Evolutionary conservation across 2,888 invertebrate genomes (phyloP).

Genomic region (Synanthedon vespiformis): DNA sequence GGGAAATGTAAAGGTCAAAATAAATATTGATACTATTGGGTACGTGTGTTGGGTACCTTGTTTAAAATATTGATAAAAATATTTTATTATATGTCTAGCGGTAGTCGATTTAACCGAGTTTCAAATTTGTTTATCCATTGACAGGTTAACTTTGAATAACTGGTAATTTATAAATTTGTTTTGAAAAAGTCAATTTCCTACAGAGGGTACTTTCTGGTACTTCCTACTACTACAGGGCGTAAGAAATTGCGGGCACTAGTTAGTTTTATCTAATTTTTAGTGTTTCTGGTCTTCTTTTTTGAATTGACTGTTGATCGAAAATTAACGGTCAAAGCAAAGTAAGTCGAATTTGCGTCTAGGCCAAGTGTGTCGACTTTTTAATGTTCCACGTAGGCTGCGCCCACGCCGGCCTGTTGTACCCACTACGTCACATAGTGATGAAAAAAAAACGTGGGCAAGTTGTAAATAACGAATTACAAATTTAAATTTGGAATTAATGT

Average conservation of each 20-base stretch:
- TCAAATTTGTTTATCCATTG: no score
- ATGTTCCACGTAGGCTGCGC: constrained; percentile 47
- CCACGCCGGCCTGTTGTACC: constrained; percentile 27
- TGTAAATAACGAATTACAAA: constrained; percentile 27
- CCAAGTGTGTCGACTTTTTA: constrained; percentile 18
- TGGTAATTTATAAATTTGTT: no score
- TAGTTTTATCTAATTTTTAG: no score
- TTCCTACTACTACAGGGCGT: no score
- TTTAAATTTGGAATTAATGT: constrained; percentile 1
- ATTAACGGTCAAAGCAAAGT: background rate
- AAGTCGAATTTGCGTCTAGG: constrained; percentile 8
- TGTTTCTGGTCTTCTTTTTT: background rate
- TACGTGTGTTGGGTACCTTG: no score
- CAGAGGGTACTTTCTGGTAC: no score
- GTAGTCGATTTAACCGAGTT: no score
- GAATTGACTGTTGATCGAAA: background rate
- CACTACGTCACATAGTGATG: constrained; percentile 10
- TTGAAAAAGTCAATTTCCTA: no score
- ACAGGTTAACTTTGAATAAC: no score
- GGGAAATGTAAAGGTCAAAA: constrained; percentile 2
- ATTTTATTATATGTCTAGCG: no score
- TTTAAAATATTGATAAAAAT: no score
- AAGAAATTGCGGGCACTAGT: no score
- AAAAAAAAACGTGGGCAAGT: constrained; percentile 46
- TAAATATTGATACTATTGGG: background rate